Base-by-base conservation (phyloP, 2,113 vertebrate genomes). In the Aegotheles bennettii region DNA sequence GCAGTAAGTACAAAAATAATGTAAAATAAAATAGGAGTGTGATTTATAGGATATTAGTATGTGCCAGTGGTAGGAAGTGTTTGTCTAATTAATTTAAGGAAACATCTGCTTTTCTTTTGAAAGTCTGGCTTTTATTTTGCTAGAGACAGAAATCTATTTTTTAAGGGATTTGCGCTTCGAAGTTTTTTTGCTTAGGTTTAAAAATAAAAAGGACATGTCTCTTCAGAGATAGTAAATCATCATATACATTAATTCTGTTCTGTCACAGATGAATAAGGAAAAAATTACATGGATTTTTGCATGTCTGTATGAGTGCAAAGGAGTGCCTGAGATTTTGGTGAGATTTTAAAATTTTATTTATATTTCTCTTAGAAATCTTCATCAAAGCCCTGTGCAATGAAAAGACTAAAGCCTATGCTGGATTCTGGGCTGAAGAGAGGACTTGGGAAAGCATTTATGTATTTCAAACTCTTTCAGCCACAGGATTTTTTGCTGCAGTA, bases 31-130 rank as follows among this genome's bases (percentile, higher is more conserved):
- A 95, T 1, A 43, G 16, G 48, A 70, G 38, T 33, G 84, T 73
- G 73, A 96, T 87, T 91, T 69, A 57, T 23, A 65, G 63, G 56
- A 47, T 33, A 28, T 45, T 89, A 38, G 18, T 11, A 7, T 18
- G 17, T 45, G 48, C 50, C 80, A 48, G 0, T 13, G 47, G 36
- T 36, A 81, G 38, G 76, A 80, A 71, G 6, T 7, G 15, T 70
- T 95, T 60, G 4, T 59, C 50, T 61, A 85, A 93, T 84, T 81
- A 87, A 90, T 87, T 80, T 81, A 61, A 78, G 64, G n/a, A 84
- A 94, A 95, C 54, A 91, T 57, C 71, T 93, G 50, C 68, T 84
- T 95, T 92, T 86, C 92, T 94, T 95, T 78, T 92, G 83, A 89
- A 96, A 89, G 28, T 26, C 54, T 64, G 91, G 45, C 77, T 96